phyloP scores from a whole-genome alignment of 2,888 invertebrate genomes.

The Microdon myrmicae region DNA sequence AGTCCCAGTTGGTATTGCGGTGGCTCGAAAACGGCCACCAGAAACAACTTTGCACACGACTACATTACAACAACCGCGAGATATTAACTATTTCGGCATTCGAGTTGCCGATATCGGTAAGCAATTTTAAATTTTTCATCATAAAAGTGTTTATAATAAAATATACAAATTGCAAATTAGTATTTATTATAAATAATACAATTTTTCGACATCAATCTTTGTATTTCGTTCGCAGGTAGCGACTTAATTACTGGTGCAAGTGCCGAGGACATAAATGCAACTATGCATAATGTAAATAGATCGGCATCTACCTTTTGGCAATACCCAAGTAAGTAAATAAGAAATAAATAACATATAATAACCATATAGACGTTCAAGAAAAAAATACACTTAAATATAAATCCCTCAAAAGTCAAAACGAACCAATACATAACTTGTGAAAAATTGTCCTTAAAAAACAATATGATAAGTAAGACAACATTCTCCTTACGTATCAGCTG shows the following conservation, averaged over 20 bases:
- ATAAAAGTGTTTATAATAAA: not conserved
- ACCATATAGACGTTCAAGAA: too few species aligned
- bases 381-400: too few species aligned
- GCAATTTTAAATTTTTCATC: conserved; percentile 19
- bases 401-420: too few species aligned
- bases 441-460: too few species aligned
- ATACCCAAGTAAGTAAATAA: conserved; percentile 82
- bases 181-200: conserved; percentile 10
- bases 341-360: too few species aligned
- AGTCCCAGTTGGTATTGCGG: conserved; percentile 87
- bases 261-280: conserved; percentile 60
- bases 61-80: conserved; percentile 61
- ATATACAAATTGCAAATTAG: not conserved
- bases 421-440: too few species aligned
- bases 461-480: too few species aligned
- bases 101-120: conserved; percentile 66
- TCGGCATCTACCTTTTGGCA: conserved; percentile 76
- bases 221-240: conserved; percentile 62
- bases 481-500: too few species aligned
- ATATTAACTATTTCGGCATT: conserved; percentile 66
- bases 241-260: conserved; percentile 61
- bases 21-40: conserved; percentile 77
- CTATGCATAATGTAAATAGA: conserved; percentile 58
- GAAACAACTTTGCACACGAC: conserved; percentile 65
- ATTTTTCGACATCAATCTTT: too few species aligned